Base-by-base conservation (phyloP, 1,140 invertebrate genomes). In the Tribolium madens region DNA sequence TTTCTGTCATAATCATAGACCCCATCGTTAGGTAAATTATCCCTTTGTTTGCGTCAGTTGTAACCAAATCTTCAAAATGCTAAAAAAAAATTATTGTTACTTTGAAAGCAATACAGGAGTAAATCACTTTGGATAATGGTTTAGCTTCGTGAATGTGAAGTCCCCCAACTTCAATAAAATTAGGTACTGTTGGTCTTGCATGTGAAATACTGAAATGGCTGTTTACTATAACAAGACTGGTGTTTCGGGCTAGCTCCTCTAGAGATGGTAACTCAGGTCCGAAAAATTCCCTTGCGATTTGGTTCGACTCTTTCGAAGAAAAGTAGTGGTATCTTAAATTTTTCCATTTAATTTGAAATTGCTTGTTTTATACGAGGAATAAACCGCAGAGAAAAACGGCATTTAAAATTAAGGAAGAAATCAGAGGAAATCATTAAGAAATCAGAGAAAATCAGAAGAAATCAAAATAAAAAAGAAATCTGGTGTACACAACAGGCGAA, bases 1-100 rank as follows among this genome's bases (percentile, higher is more conserved):
- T 75, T 76, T 85, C 83, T n/a, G 84, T 81, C 46, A 78, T 75
- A 9, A 85, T 57, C 80, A 86, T 84, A 3, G 86, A 87, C 14
- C 88, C 88, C 74, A 88, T 85, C 26, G 85, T 85, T n/a, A 88
- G 82, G 72, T 86, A 87, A 4, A 89, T 83, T 15, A 87, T 82
- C 15, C 86, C 86, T 14, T 85, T 75, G 31, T 77, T 80, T 33
- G 81, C 83, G 9, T 83, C 81, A 5, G 46, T 73, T 10, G 48
- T 31, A 6, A 57, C 79, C 68, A 73, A 78, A 17, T 85, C 73
- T 57, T 83, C 50, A 60, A 86, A 81, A 46, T 86, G 77, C 83
- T 85, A 46, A 12, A 79, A 70, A 60, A 57, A 64, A 50, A 26
- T 52, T 48, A 10, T 75, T 52, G 2, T 57, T 13, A 9, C n/a